These are phyloP conservation scores for Caenorhabditis panamensis DNA, from an alignment of 2,888 invertebrate species.

Conservation along the genomic window DNA sequence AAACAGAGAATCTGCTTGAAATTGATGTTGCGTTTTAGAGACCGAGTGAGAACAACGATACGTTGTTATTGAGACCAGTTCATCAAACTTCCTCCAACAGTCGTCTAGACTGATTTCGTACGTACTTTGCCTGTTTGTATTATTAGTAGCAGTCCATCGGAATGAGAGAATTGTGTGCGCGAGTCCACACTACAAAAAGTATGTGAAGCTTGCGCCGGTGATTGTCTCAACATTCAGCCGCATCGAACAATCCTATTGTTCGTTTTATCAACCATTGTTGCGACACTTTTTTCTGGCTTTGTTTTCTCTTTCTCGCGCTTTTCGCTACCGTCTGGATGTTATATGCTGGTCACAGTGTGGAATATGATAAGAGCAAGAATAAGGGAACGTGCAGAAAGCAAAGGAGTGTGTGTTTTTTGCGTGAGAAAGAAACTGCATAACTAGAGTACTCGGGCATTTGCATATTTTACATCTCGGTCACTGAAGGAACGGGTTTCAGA, in stretches of 20 bases:
- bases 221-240: constrained; percentile 4
- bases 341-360: neutral
- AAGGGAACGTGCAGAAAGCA: constrained; percentile 10
- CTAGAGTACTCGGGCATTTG: neutral
- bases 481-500: no score
- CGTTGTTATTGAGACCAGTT: neutral
- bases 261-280: constrained; percentile 10
- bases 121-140: neutral
- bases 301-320: constrained; percentile 7
- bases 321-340: neutral
- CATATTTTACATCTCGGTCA: neutral
- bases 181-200: neutral
- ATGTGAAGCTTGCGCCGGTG: constrained; percentile 22
- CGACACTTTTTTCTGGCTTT: constrained; percentile 5
- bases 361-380: constrained; percentile 4
- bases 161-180: neutral
- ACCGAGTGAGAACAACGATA: neutral
- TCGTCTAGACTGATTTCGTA: neutral
- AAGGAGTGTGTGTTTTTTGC: neutral
- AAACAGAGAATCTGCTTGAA: no score
- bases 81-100: neutral
- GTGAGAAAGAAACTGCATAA: neutral
- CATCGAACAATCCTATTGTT: constrained; percentile 18
- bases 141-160: neutral
- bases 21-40: neutral